Percentiles rank a stretch among this genome's conserved stretches.
phyloP scores from a whole-genome alignment of 2,113 vertebrate genomes.

The Sarotherodon lohbergeri region DNA sequence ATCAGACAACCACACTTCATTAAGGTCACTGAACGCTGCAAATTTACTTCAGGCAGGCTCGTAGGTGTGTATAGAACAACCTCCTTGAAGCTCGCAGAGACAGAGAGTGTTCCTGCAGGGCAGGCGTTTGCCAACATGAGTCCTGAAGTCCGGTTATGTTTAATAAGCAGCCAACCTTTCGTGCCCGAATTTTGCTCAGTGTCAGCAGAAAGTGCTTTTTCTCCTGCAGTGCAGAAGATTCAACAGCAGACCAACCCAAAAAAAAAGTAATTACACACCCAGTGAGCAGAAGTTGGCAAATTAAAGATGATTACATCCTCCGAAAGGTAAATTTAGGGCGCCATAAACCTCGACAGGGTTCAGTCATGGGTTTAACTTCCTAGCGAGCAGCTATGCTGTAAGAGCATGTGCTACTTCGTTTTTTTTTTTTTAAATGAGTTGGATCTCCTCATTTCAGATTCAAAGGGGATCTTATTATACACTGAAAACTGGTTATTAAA shows the following conservation, averaged over 20 bases:
- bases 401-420: background rate
- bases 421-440: background rate
- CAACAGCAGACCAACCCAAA: background rate
- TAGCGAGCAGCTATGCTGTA: slow-evolving; percentile 1
- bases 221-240: background rate
- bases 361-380: slow-evolving; percentile 1
- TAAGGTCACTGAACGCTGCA: background rate
- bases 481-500: background rate
- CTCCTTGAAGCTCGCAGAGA: background rate
- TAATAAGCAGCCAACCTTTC: background rate
- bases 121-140: background rate
- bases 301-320: slow-evolving; percentile 11
- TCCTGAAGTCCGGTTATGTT: background rate
- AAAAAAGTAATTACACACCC: background rate
- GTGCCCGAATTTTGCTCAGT: background rate
- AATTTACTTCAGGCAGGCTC: background rate
- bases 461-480: background rate
- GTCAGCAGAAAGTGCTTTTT: background rate
- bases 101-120: background rate
- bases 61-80: background rate
- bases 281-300: slow-evolving; percentile 5
- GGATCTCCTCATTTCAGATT: background rate
- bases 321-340: background rate
- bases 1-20: background rate
- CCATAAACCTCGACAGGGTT: background rate